A percentile compares a stretch with the other conserved stretches of the same genome.
These are phyloP conservation scores for Choreutis nemorana DNA, from an alignment of 2,888 invertebrate genomes.

Conservation along the genomic window DNA sequence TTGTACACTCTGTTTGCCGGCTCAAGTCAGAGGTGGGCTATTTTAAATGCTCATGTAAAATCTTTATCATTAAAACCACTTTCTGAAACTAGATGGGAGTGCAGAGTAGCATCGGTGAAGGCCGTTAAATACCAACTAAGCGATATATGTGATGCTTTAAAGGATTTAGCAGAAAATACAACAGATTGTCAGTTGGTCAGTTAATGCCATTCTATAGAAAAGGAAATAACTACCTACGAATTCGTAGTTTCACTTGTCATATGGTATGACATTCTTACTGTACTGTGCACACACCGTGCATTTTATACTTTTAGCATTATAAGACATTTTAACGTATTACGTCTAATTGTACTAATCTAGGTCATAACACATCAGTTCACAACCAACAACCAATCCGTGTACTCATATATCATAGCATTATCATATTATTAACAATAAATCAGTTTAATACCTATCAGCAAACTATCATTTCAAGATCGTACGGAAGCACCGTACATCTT, in stretches of 20 bases:
- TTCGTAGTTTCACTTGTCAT: slow-evolving; percentile 20
- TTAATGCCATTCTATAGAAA: no score
- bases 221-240: slow-evolving; percentile 11
- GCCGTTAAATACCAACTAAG: slow-evolving; percentile 19
- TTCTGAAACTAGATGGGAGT: slow-evolving; percentile 10
- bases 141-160: slow-evolving; percentile 19
- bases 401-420: no score
- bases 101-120: slow-evolving; percentile 17
- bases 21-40: slow-evolving; percentile 14
- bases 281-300: no score
- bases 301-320: no score
- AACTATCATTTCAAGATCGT: no score
- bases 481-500: no score
- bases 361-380: no score
- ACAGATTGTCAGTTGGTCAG: slow-evolving; percentile 12
- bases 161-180: slow-evolving; percentile 11
- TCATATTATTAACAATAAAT: no score
- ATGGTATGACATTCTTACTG: slow-evolving; percentile 23
- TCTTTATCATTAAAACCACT: slow-evolving; percentile 16
- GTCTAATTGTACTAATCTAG: no score
- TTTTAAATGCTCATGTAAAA: slow-evolving; percentile 16
- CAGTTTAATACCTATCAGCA: no score
- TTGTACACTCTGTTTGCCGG: slow-evolving; percentile 14
- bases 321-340: no score
- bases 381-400: no score